Conservation (phyloP, 2,113 vertebrate genomes). For the Zosterops lateralis region DNA sequence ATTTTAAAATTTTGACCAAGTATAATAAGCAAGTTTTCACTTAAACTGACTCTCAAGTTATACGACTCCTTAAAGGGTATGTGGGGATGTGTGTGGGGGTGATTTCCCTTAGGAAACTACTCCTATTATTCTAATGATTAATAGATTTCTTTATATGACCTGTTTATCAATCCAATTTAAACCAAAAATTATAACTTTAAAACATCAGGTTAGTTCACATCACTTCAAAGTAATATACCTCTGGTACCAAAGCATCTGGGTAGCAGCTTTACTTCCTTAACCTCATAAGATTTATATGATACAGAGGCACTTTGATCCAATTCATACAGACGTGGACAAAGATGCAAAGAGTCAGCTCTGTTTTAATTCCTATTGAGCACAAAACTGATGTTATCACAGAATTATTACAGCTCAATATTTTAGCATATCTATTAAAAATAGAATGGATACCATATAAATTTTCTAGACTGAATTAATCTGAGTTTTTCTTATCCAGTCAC, state of each 20-base stretch:
- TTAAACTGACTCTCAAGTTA: neutral
- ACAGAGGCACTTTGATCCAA: neutral
- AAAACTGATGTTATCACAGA: neutral
- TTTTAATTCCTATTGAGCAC: neutral
- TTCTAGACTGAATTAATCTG: neutral
- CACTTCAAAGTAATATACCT: neutral
- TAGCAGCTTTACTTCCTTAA: neutral
- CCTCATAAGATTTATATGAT: neutral
- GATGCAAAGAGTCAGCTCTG: neutral
- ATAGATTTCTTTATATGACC: neutral
- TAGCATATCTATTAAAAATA: neutral
- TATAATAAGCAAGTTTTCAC: neutral
- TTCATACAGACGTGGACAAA: neutral
- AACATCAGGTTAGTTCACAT: neutral
- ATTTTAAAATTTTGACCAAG: neutral
- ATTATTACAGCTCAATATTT: neutral
- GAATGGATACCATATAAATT: neutral
- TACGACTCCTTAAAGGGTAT: neutral
- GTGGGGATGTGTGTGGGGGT: fast-evolving
- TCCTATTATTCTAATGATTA: neutral
- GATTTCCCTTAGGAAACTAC: neutral
- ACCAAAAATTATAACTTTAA: neutral
- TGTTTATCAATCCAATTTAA: neutral
- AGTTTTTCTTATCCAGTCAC: neutral
- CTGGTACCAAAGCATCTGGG: neutral